Evolutionary conservation across 2,888 invertebrate genomes (phyloP).

Genomic region (Phyto melanocephala): DNA sequence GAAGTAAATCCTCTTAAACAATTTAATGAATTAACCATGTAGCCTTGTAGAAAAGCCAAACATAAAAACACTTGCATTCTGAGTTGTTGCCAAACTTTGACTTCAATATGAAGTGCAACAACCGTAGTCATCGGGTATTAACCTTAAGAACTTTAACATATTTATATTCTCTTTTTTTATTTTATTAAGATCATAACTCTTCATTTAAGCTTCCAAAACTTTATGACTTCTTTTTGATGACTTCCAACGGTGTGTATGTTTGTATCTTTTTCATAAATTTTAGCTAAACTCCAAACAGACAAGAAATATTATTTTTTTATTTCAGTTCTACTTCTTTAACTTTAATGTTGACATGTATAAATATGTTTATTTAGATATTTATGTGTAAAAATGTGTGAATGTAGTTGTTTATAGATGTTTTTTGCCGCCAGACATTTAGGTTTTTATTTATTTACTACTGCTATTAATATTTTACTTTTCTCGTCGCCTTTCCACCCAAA

Average conservation of each 20-base stretch:
- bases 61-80: background rate
- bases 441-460: background rate
- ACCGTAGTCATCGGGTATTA: background rate
- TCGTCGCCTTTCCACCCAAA: background rate
- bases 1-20: background rate
- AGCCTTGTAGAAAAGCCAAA: background rate
- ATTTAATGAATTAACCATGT: background rate
- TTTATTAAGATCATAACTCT: background rate
- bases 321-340: background rate
- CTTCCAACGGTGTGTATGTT: background rate
- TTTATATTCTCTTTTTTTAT: background rate
- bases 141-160: slow-evolving; percentile 2
- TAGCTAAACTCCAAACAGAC: background rate
- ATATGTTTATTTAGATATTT: background rate
- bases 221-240: slow-evolving; percentile 23
- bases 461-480: background rate
- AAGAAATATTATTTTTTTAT: background rate
- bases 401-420: too few relatives aligned
- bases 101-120: background rate
- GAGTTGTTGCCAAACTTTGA: background rate
- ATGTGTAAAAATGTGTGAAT: too few relatives aligned
- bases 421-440: slow-evolving; percentile 5
- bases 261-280: background rate
- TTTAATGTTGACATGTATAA: background rate
- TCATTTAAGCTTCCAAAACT: slow-evolving; percentile 12